Base-by-base conservation (phyloP, 1,140 invertebrate genomes). In the Papilio dardanus region DNA sequence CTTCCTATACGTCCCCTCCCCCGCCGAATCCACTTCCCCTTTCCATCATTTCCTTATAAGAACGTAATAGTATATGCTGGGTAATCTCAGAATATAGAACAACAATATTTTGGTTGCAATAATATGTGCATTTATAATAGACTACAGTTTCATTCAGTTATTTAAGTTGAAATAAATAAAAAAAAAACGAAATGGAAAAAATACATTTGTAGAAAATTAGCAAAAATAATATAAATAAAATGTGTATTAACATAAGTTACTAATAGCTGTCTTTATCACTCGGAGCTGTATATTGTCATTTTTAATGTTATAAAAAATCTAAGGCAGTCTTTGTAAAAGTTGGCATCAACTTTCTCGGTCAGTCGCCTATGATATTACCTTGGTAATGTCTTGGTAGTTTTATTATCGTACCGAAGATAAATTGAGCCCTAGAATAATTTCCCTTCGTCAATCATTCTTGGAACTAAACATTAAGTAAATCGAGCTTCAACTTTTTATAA, bases 361-460 rank as follows among this genome's bases (percentile, higher is more conserved):
- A 62, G 10, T 28, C 54, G 54, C 54, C 24, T 28, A 62, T 62
- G 12, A 62, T 30, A 62, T 62, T 62, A 62, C 24, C 54, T 62
- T 28, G 24, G 42, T 46, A 42, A 42, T 42, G 19, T 16, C 42
- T 46, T 12, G 21, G 54, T 62, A 62, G 54, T 28, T 62, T 28
- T 62, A 62, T 62, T 62, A 62, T 62, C 50, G 16, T 24, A 28
- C 24, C 24, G 54, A 62, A 62, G 54, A 62, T 30, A 62, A 62
- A 62, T 62, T 24, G 54, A 54, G 54, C 54, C 54, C 54, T 62
- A 62, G 21, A 62, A 62, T 62, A 62, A 62, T 62, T 62, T 62
- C 21, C 54, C 54, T 62, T 62, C 54, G 54, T 62, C 54, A 28
- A 62, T 62, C 54, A 62, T 62, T 62, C 54, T 62, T 62, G 24